Conservation (phyloP, 2,888 invertebrate genomes). For the Cataglyphis albicans region DNA sequence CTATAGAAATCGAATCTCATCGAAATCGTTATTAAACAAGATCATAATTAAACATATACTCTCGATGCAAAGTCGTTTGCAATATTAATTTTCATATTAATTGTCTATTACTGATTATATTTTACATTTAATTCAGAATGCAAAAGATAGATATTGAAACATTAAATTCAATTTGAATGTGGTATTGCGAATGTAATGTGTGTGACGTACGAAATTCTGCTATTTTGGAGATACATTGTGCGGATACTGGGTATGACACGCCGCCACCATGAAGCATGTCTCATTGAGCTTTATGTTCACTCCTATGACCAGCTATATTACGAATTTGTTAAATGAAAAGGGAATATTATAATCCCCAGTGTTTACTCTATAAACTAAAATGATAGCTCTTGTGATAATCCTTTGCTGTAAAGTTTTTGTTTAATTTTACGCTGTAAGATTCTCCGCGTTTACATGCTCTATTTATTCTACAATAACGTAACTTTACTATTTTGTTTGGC, state of each 20-base stretch:
- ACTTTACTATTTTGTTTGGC: not conserved
- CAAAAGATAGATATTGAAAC: not conserved
- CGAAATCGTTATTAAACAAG: not conserved
- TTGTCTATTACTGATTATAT: not conserved
- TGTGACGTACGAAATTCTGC: slow-evolving; percentile 38
- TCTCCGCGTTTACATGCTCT: not conserved
- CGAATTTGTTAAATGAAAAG: slow-evolving; percentile 51
- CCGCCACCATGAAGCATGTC: slow-evolving; percentile 53
- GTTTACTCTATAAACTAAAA: not conserved
- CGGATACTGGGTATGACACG: not conserved
- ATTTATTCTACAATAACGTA: slow-evolving; percentile 7
- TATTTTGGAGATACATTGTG: slow-evolving; percentile 20
- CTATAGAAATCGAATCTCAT: not conserved
- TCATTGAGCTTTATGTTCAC: slow-evolving; percentile 47
- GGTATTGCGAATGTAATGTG: not conserved
- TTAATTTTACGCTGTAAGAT: not conserved
- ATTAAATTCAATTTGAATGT: not conserved
- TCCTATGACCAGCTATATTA: not conserved
- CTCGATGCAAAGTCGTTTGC: not conserved
- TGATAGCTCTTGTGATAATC: not conserved
- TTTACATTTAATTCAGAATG: not conserved
- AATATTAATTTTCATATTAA: not conserved
- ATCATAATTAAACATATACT: not conserved
- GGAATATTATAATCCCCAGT: slow-evolving; percentile 18
- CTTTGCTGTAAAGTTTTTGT: not conserved